These are phyloP conservation scores for Chironomus tentans DNA, from an alignment of 2,888 invertebrate species.

Conservation along the genomic window DNA sequence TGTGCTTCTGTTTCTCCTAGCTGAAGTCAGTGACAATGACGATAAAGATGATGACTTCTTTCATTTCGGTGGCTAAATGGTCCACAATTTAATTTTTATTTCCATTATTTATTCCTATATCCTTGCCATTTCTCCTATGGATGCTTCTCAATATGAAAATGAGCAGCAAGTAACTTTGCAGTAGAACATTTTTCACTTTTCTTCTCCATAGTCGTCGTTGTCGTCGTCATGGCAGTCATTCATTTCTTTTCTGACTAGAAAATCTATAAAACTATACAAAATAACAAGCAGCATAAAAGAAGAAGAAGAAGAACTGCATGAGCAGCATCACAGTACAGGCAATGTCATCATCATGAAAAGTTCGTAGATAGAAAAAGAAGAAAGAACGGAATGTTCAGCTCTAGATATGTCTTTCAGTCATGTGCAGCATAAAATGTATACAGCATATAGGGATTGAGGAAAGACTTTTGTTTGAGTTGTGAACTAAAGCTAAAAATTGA, in stretches of 20 bases:
- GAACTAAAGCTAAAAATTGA: not conserved
- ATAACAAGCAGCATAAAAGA: no score
- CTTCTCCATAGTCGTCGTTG: not conserved
- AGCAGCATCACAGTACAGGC: no score
- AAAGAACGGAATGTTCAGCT: not conserved
- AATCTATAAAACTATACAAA: no score
- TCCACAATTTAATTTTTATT: not conserved
- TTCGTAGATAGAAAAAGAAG: not conserved
- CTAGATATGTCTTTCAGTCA: not conserved
- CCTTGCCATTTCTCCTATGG: not conserved
- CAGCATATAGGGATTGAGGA: not conserved
- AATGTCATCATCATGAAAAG: not conserved
- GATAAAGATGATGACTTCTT: not conserved
- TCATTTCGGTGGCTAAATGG: not conserved
- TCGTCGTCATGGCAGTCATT: not conserved
- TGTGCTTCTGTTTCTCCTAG: not conserved
- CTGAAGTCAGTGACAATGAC: not conserved
- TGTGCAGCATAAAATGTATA: not conserved
- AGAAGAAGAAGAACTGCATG: no score
- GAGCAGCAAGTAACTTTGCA: not conserved
- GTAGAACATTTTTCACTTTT: not conserved
- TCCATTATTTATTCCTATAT: not conserved
- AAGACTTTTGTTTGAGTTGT: no score
- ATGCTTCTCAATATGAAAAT: constrained; percentile 29
- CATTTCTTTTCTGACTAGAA: no score